Evolutionary conservation across 2,888 invertebrate species (phyloP), one percentile per base, ranked within the genome.

Genomic region (Galeopsomyia nigrocyanea): DNA sequence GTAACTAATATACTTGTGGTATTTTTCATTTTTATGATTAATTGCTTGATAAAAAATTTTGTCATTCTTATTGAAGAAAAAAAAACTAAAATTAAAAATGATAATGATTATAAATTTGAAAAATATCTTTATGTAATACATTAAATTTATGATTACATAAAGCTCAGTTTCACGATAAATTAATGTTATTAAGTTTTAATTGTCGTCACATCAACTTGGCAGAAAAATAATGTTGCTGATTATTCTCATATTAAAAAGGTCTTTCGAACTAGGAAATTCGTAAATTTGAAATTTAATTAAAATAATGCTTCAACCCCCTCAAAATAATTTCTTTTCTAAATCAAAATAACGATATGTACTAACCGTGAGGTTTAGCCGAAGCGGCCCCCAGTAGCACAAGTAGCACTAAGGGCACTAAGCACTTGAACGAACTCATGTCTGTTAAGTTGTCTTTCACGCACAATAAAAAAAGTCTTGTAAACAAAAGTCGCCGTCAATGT

Each of bases 361-460:
- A 77, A 84, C 84, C 82, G 69, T 26, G 26, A 26, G 82, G 82
- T 67, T 61, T 78, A 2, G 82, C 82, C 10, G 72, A 69, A 9
- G 79, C 78, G n/a, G 76, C 68, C 39, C 67, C 76, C 17, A 79
- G 71, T 19, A 82, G 66, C n/a, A 83, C 39, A n/a, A 83, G 76
- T 64, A 82, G 75, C 77, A 82, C 71, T 62, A 83, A 66, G 16
- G 81, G 78, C 79, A 84, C 80, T 50, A 79, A 67, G 77, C 82
- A 84, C 81, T 80, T 76, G 53, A 79, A 71, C 22, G 74, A 68
- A 63, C 68, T 80, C 82, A 84, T 84, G 61, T 39, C 74, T 65
- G 65, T 55, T 67, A 49, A 65, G 74, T 67, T 67, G 58, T 50
- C n/a, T 9, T 39, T 10, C 14, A 16, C 26, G 53, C 22, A 21